phyloP scores from a whole-genome alignment of 2,888 invertebrate genomes.

The Erebia epiphron region DNA sequence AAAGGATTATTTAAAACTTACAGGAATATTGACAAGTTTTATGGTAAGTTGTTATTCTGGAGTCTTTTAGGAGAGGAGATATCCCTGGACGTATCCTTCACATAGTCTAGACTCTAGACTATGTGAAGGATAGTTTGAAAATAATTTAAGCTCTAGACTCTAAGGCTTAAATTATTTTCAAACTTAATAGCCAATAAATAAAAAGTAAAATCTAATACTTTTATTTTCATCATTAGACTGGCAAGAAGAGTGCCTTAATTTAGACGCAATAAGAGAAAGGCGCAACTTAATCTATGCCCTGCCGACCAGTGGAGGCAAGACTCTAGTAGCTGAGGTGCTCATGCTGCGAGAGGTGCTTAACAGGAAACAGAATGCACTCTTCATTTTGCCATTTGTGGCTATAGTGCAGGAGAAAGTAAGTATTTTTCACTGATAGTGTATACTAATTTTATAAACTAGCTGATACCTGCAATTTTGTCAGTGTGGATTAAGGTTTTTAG shows the following conservation, averaged over 20 bases:
- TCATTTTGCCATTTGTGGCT: conserved; percentile 97
- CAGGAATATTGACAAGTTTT: conserved; percentile 91
- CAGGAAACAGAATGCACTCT: conserved; percentile 91
- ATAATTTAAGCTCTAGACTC: too few species aligned
- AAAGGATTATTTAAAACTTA: conserved; percentile 87
- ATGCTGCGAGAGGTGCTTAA: conserved; percentile 94
- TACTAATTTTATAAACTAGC: too few species aligned
- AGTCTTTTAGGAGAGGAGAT: too few species aligned
- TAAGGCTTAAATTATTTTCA: too few species aligned
- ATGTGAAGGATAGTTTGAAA: too few species aligned
- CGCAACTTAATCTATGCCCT: conserved; percentile 95
- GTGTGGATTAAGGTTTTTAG: too few species aligned
- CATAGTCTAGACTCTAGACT: too few species aligned
- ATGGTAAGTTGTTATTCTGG: conserved; percentile 83
- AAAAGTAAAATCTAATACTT: not conserved
- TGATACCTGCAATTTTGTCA: too few species aligned
- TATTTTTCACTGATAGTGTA: too few species aligned
- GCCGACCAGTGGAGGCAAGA: conserved; percentile 99
- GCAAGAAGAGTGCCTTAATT: conserved; percentile 95
- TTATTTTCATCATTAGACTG: conserved; percentile 85
- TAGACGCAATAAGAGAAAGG: conserved; percentile 87
- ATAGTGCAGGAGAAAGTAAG: conserved; percentile 98
- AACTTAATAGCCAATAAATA: too few species aligned
- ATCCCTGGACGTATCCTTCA: too few species aligned
- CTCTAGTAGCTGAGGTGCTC: conserved; percentile 97